Percentiles rank a stretch among this genome's conserved stretches.
Evolutionary conservation across 2,888 invertebrate species (phyloP).

Genomic region (Prosopocoilus inquinatus): DNA sequence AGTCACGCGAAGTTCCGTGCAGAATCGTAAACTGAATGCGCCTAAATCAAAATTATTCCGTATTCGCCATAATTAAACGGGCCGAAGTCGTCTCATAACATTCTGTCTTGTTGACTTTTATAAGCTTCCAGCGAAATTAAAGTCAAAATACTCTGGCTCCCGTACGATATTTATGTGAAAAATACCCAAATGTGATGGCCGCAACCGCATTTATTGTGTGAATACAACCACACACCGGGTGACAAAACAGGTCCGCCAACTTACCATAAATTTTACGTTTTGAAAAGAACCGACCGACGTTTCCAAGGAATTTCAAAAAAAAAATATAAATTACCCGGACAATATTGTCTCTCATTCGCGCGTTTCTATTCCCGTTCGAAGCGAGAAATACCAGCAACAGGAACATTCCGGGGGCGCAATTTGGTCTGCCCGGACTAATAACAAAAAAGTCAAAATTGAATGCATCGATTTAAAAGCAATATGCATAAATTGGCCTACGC

Average conservation of each 20-base stretch:
- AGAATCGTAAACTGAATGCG: no score
- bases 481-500: slow-evolving; percentile 25
- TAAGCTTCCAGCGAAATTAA: slow-evolving; percentile 38
- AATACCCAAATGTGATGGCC: slow-evolving; percentile 41
- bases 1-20: no score
- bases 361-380: neutral
- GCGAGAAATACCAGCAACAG: neutral
- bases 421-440: neutral
- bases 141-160: slow-evolving; percentile 38
- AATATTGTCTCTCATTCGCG: neutral
- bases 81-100: slow-evolving; percentile 33
- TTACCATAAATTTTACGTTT: slow-evolving; percentile 33
- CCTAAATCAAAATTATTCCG: slow-evolving; percentile 9
- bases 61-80: slow-evolving; percentile 28
- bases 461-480: slow-evolving; percentile 16
- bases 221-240: slow-evolving; percentile 38
- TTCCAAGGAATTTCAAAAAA: slow-evolving; percentile 3
- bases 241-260: slow-evolving; percentile 42
- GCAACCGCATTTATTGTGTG: slow-evolving; percentile 31
- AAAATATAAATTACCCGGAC: neutral
- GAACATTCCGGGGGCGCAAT: no score
- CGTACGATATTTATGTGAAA: slow-evolving; percentile 42
- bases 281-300: slow-evolving; percentile 20
- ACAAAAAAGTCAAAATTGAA: slow-evolving; percentile 16
- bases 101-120: slow-evolving; percentile 42